These are phyloP conservation scores for Hippoglossus hippoglossus DNA, from an alignment of 2,797 vertebrate species.

Conservation along the genomic window DNA sequence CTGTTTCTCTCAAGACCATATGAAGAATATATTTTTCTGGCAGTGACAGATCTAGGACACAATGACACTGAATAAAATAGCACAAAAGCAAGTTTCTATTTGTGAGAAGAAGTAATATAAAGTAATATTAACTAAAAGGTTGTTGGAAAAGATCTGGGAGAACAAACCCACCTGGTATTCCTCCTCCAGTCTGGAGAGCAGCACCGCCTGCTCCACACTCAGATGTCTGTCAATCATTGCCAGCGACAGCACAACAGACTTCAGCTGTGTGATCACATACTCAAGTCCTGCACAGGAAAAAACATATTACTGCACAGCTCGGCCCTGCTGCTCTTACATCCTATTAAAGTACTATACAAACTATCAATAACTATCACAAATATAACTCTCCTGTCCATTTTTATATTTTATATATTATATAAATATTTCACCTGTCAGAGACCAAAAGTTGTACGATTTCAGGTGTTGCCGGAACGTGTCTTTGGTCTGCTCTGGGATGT, in stretches of 20 bases:
- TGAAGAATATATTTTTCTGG: not conserved
- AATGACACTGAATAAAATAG: not conserved
- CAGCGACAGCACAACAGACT: constrained; percentile 93
- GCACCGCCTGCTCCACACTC: constrained; percentile 93
- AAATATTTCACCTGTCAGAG: constrained; percentile 88
- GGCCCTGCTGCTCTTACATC: no score
- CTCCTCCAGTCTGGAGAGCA: constrained; percentile 95
- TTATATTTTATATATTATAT: no score
- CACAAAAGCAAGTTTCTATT: not conserved
- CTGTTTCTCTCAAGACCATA: constrained; percentile 12
- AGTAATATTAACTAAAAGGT: not conserved
- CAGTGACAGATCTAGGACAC: not conserved
- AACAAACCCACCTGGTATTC: constrained; percentile 92
- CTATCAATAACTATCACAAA: not conserved
- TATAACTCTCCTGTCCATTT: not conserved
- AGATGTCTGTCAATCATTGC: constrained; percentile 91
- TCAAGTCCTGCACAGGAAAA: constrained; percentile 88
- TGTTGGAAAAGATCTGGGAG: not conserved
- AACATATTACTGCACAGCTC: constrained; percentile 1
- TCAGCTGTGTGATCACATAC: constrained; percentile 94
- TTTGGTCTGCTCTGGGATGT: constrained; percentile 89
- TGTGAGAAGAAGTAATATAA: not conserved
- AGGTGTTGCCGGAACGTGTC: constrained; percentile 91
- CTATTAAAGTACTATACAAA: not conserved
- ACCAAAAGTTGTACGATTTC: constrained; percentile 94